These are phyloP conservation scores for Tragopan temminckii DNA, from an alignment of 2,797 vertebrate genomes.

Conservation along the genomic window DNA sequence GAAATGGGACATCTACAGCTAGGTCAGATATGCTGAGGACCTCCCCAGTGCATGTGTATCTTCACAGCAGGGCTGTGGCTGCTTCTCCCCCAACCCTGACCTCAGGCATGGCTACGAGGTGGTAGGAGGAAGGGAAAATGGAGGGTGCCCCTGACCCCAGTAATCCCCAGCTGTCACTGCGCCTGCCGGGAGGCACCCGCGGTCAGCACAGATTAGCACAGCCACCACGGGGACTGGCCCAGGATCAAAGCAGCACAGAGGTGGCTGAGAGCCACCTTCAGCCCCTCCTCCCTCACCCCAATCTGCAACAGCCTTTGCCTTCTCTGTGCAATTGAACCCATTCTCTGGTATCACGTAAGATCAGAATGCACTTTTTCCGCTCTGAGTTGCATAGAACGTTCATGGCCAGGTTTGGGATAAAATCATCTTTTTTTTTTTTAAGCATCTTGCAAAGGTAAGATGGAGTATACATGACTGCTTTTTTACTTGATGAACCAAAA, in stretches of 20 bases:
- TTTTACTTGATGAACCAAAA: neutral
- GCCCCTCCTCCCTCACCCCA: neutral
- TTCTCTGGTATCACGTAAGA: rapidly evolving
- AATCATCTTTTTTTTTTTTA: neutral
- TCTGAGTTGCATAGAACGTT: rapidly evolving
- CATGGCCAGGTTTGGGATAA: too few relatives aligned
- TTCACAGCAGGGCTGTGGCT: rapidly evolving
- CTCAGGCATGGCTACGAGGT: neutral
- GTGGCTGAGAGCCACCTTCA: slow-evolving; percentile 27
- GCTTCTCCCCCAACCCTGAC: neutral
- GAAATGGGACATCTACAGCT: too few relatives aligned
- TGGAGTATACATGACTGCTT: rapidly evolving
- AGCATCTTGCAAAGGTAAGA: rapidly evolving
- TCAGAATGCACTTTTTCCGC: neutral
- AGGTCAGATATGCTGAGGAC: neutral
- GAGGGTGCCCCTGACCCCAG: slow-evolving; percentile 43
- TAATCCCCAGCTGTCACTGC: slow-evolving; percentile 65
- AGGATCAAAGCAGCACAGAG: slow-evolving; percentile 47
- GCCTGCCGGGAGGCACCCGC: slow-evolving; percentile 17
- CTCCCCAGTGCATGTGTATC: rapidly evolving
- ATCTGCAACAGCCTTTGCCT: neutral
- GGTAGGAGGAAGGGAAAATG: slow-evolving; percentile 22
- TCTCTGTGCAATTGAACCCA: neutral
- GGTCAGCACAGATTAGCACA: slow-evolving; percentile 52
- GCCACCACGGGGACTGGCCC: slow-evolving; percentile 31